Conservation (phyloP, 2,113 vertebrate species). For the Callospermophilus lateralis region DNA sequence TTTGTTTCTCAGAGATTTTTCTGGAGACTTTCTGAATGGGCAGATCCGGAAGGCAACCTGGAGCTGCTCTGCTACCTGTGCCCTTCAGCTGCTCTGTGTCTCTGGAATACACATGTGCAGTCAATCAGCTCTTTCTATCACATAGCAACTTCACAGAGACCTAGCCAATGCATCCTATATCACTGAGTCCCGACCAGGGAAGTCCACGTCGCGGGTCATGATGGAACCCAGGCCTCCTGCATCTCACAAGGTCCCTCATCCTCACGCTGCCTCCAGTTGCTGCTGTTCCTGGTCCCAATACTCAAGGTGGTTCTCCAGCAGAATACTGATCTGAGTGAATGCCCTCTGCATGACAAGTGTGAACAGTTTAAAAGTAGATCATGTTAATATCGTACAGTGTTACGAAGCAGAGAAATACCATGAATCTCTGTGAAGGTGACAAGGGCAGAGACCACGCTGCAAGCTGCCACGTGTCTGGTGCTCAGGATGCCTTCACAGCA, state of each 20-base stretch:
- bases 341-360: neutral
- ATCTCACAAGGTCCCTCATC: neutral
- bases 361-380: neutral
- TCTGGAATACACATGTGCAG: neutral
- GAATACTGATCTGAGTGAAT: neutral
- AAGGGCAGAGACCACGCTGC: too few species aligned
- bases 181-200: neutral
- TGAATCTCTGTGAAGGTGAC: too few species aligned
- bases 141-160: neutral
- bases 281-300: rapidly evolving
- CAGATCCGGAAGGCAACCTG: neutral
- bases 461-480: too few species aligned
- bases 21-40: neutral
- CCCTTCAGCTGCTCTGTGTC: rapidly evolving
- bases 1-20: neutral
- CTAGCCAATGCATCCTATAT: neutral
- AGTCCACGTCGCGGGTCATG: neutral
- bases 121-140: neutral
- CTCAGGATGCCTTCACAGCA: conserved; percentile 57
- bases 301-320: neutral
- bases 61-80: too few species aligned
- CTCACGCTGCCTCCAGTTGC: rapidly evolving
- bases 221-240: neutral
- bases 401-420: neutral
- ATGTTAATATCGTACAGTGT: neutral